Base-by-base conservation (phyloP, 2,797 vertebrate genomes). In the Channa striata region DNA sequence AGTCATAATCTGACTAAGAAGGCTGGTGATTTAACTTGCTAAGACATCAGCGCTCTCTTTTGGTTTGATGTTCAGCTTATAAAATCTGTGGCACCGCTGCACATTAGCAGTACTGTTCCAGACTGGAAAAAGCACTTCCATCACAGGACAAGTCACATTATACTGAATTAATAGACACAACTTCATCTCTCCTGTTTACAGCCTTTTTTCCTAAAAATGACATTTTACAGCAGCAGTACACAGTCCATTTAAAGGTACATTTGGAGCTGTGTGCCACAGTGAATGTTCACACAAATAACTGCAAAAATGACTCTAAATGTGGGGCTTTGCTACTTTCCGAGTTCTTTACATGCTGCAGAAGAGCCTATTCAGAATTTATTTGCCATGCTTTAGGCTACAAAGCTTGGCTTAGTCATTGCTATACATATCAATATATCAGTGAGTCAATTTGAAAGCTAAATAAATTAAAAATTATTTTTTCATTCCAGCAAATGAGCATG, bases 1-100 rank as follows among this genome's bases (percentile, higher is more conserved):
- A 76, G 66, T 50, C 67, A 42, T 72, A 64, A 84, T 83, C 77
- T 80, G 56, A 59, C 23, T 52, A 73, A 78, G 59, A 23, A 54
- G 47, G 61, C n/a, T 46, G 2, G 11, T 58, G 69, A 81, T 84
- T 86, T 68, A 74, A 77, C 79, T 67, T 36, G 23, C 64, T 65
- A 62, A 77, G 54, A 82, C 71, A 61, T 76, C 77, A 47, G 43
- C 0, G 11, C 53, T 53, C 60, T 78, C 76, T 47, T 77, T 77
- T 68, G 39, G 51, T 65, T 73, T 57, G 57, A 65, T 17, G 20
- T 63, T 68, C 62, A 74, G 59, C 44, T 65, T 42, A 54, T 77
- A 42, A 81, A 77, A 70, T 42, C 57, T 0, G n/a, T 52, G 46
- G n/a, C 48, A 42, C 61, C 56, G 68, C 54, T 25, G 59, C 52